phyloP scores from a whole-genome alignment of 2,797 vertebrate genomes.

The Enteromius paludinosus region DNA sequence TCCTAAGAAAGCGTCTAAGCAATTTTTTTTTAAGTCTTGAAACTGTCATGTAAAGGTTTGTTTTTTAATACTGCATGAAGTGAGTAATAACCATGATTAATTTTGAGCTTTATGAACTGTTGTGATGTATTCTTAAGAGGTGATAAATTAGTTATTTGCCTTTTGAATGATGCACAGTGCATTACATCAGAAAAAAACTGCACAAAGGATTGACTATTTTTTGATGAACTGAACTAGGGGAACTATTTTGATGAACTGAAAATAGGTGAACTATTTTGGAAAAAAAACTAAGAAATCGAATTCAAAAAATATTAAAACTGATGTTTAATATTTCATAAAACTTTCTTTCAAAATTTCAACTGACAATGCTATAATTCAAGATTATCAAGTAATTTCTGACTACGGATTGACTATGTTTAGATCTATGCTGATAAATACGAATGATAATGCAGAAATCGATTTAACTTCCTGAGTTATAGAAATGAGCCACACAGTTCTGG shows the following conservation, averaged over 20 bases:
- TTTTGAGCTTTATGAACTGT: background rate
- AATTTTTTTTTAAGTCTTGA: background rate
- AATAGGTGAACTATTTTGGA: background rate
- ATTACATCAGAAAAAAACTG: background rate
- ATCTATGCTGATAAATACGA: background rate
- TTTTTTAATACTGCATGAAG: slow-evolving; percentile 45
- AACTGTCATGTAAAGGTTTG: background rate
- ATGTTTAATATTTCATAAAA: background rate
- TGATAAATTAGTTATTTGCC: background rate
- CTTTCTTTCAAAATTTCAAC: background rate
- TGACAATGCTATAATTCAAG: background rate
- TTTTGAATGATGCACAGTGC: background rate
- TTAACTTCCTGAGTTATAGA: slow-evolving; percentile 35
- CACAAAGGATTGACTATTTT: background rate
- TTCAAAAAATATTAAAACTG: background rate
- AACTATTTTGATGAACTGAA: background rate
- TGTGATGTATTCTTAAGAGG: background rate
- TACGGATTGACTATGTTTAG: background rate
- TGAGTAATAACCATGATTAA: background rate
- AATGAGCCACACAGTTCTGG: slow-evolving; percentile 1
- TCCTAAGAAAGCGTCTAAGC: background rate
- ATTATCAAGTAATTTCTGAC: background rate
- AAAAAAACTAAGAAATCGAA: background rate
- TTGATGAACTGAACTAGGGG: background rate
- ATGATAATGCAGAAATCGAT: background rate